Base-by-base conservation (phyloP, 2,888 invertebrate species). In the Chrysolina americana region DNA sequence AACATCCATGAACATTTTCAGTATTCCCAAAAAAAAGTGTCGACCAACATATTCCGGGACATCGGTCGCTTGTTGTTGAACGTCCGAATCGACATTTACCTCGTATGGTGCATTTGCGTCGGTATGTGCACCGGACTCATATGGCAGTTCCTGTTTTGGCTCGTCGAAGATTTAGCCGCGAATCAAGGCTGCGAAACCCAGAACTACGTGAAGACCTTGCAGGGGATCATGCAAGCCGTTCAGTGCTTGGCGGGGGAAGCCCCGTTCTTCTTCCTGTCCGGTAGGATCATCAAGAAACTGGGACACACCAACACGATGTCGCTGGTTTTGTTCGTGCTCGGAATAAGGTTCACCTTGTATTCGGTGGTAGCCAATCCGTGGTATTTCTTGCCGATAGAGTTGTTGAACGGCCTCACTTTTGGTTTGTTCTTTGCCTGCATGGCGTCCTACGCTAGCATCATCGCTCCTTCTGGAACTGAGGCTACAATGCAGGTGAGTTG, bases 111-210 rank as follows among this genome's bases (percentile, higher is more conserved):
- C 72, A 91, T 95, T 75, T 91, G 91, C 1, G 93, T 96, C 23
- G 98, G 98, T 0, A 89, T 96, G 79, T 94, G 95, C 81, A 96
- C 96, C 0, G 96, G 95, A 0, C 88, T 96, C 0, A 89, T 96
- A 23, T 97, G 97, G 95, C 93, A 96, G 81, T 98, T 96, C 85
- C 88, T 97, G 0, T 96, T 96, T 85, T 96, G 95, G 94, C 92
- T 94, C 80, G 88, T 95, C 15, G 96, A 96, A 86, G 94, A 94
- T 77, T 87, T 96, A 71, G 92, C 92, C 0, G 84, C 83, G 4
- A 86, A 84, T 0, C 86, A 87, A 73, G 88, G 88, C 19, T 87
- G 88, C 76, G 86, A 86, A 68, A 83, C 71, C 85, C 88, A 66
- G 81, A 80, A 82, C 0, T 87, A 87, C 83, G 86, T 89, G 23